These are phyloP conservation scores for Megaceryle maxima DNA, from an alignment of 2,113 vertebrate genomes.

Conservation along the genomic window DNA sequence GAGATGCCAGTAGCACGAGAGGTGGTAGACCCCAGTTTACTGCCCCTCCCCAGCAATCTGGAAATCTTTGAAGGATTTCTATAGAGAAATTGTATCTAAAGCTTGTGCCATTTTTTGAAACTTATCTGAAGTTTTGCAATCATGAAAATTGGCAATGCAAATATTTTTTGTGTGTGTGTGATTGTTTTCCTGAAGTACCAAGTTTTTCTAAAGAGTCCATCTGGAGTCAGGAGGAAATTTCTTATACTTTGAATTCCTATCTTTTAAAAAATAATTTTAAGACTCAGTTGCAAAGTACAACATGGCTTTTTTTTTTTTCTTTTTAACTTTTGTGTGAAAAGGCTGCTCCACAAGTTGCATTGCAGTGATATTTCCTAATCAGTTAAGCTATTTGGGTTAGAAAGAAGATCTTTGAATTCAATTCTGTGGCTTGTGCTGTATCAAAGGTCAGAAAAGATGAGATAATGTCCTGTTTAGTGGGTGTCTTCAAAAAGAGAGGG, in stretches of 20 bases:
- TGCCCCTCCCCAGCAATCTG: too few species aligned
- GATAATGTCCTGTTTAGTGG: not conserved
- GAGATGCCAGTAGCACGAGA: rapidly evolving
- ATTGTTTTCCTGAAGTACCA: not conserved
- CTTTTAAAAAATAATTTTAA: not conserved
- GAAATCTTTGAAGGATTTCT: not conserved
- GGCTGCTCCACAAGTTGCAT: not conserved
- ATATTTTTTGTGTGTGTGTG: too few species aligned
- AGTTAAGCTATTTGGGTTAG: not conserved
- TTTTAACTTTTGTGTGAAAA: not conserved
- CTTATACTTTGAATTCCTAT: too few species aligned
- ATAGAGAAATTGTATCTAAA: not conserved
- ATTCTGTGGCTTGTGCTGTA: not conserved
- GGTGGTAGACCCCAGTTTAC: not conserved
- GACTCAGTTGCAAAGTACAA: not conserved
- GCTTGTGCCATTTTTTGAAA: not conserved
- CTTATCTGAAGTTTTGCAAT: not conserved
- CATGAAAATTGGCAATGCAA: not conserved
- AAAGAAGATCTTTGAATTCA: not conserved
- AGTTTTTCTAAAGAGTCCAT: not conserved
- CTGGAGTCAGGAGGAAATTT: not conserved
- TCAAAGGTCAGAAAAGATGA: not conserved
- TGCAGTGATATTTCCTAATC: not conserved
- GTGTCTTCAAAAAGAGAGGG: not conserved
- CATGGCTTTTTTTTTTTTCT: too few species aligned